These are phyloP conservation scores for Temnothorax curvispinosus DNA, from an alignment of 1,140 invertebrate species.

Conservation along the genomic window DNA sequence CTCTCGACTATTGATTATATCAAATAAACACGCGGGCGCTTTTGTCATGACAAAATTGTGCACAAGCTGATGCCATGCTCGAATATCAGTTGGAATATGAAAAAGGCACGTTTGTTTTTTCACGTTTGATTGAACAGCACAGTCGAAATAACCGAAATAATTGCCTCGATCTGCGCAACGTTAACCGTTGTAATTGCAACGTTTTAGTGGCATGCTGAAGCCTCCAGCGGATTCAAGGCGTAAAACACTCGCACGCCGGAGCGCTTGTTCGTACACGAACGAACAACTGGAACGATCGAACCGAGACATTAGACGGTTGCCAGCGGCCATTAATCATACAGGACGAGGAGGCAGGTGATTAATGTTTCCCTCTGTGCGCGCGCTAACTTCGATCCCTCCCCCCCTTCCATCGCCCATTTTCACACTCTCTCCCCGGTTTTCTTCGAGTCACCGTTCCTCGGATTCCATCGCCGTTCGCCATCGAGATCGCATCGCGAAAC, in stretches of 20 bases:
- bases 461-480: background rate
- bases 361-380: constrained; percentile 60
- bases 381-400: constrained; percentile 35
- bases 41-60: no score
- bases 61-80: no score
- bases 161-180: background rate
- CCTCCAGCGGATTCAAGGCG: background rate
- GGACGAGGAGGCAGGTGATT: constrained; percentile 63
- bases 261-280: constrained; percentile 51
- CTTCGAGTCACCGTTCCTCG: constrained; percentile 47
- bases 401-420: constrained; percentile 50
- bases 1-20: background rate
- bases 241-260: constrained; percentile 24
- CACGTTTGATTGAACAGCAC: background rate
- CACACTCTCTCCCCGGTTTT: constrained; percentile 33
- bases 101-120: background rate
- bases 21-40: background rate
- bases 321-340: constrained; percentile 69
- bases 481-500: constrained; percentile 41
- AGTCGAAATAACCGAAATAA: background rate
- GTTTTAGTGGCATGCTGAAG: background rate
- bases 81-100: background rate
- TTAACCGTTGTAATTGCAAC: constrained; percentile 19
- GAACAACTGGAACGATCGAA: constrained; percentile 68
- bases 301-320: constrained; percentile 66